phyloP scores from a whole-genome alignment of 2,113 vertebrate species.

The Callithrix jacchus region DNA sequence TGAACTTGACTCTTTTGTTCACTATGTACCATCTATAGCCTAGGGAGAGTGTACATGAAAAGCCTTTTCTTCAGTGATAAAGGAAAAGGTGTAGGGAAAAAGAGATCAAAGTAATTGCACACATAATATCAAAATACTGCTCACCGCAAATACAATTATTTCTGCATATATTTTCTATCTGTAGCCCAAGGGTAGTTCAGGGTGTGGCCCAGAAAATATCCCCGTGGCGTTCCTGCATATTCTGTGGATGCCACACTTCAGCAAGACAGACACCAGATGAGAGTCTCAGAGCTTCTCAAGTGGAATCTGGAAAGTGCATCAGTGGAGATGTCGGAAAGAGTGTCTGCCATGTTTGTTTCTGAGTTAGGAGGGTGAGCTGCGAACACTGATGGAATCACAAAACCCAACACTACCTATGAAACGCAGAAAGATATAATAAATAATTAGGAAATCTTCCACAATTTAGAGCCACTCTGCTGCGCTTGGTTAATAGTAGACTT shows the following conservation, averaged over 20 bases:
- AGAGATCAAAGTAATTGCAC: not conserved
- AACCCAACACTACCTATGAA: not conserved
- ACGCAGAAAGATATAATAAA: not conserved
- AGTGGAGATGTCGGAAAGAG: not conserved
- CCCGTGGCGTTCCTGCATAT: not conserved
- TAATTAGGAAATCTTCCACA: not conserved
- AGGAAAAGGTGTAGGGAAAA: not conserved
- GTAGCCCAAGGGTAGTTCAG: not conserved
- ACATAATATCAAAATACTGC: not conserved
- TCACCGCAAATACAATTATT: not conserved
- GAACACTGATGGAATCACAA: not conserved
- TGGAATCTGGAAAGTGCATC: not conserved
- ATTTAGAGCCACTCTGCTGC: not conserved
- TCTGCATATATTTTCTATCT: not conserved
- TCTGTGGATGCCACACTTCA: too few species aligned
- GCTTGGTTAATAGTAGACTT: not conserved
- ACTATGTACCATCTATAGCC: not conserved
- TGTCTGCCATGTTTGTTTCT: not conserved
- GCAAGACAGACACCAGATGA: not conserved
- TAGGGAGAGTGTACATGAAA: not conserved
- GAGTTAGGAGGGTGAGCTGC: not conserved
- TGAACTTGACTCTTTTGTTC: not conserved
- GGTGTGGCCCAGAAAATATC: not conserved
- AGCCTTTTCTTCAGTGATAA: not conserved
- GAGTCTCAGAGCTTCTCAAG: not conserved